These are phyloP conservation scores for Trachythela sp. DNA, from an alignment of 64 coral and sea anemone species.

Conservation along the genomic window DNA sequence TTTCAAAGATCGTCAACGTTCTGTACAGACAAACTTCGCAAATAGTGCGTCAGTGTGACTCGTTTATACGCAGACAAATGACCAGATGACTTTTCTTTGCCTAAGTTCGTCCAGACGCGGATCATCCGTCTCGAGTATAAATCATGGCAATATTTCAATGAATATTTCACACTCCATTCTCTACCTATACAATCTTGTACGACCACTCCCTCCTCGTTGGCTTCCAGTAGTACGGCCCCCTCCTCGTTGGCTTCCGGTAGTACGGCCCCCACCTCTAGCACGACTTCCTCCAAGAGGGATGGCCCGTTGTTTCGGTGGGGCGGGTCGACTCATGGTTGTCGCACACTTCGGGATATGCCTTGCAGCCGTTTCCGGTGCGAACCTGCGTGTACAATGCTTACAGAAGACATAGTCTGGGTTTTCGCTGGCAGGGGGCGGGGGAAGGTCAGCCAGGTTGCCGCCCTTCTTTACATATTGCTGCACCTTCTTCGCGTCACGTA, in stretches of 20 bases:
- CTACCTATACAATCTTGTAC: not conserved
- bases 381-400: constrained; percentile 74
- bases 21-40: too few species aligned
- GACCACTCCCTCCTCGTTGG: not conserved
- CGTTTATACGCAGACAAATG: too few species aligned
- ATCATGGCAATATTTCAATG: not conserved
- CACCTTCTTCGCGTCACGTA: constrained; percentile 87
- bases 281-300: constrained; percentile 17
- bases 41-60: too few species aligned
- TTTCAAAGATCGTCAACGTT: too few species aligned
- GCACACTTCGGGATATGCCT: constrained; percentile 95
- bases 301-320: constrained; percentile 77
- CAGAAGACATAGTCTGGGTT: constrained; percentile 94
- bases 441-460: constrained; percentile 80
- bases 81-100: too few species aligned
- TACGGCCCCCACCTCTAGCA: not conserved
- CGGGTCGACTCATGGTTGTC: constrained; percentile 68
- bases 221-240: not conserved
- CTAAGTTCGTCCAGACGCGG: too few species aligned
- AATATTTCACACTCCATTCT: not conserved
- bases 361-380: constrained; percentile 76
- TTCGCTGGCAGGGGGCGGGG: constrained; percentile 80
- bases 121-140: not conserved
- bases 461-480: constrained; percentile 75
- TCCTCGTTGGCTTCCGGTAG: not conserved